Percentiles rank a stretch among this genome's conserved stretches.
Evolutionary conservation across 2,888 invertebrate genomes (phyloP).

Genomic region (Apodemia duryi): DNA sequence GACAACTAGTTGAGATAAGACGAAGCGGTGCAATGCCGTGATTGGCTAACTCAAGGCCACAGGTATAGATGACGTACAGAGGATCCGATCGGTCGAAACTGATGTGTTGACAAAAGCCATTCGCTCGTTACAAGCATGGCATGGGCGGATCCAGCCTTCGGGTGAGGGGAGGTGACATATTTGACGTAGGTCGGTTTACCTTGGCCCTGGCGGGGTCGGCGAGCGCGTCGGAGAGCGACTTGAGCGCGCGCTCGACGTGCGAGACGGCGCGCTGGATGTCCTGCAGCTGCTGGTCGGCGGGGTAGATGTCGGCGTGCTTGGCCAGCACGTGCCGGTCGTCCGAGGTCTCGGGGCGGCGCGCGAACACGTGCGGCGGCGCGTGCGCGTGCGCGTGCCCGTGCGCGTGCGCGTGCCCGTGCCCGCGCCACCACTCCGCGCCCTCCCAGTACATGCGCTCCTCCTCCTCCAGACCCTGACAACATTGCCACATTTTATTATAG

Average conservation of each 20-base stretch:
- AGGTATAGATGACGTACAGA: no score
- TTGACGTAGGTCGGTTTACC: slow-evolving; percentile 70
- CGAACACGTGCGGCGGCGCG: slow-evolving; percentile 59
- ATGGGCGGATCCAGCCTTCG: no score
- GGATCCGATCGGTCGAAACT: no score
- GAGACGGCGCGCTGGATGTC: slow-evolving; percentile 95
- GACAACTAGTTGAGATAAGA: no score
- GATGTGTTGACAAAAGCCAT: no score
- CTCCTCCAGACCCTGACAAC: slow-evolving; percentile 81
- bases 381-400: slow-evolving; percentile 78
- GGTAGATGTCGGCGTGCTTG: slow-evolving; percentile 96
- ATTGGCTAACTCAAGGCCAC: no score
- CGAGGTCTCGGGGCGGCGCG: slow-evolving; percentile 92
- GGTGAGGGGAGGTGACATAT: no score
- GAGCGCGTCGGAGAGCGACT: slow-evolving; percentile 94
- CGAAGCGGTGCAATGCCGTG: no score
- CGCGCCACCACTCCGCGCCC: slow-evolving; percentile 81
- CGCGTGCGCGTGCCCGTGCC: slow-evolving; percentile 46
- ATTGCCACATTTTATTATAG: no score
- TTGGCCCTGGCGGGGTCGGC: slow-evolving; percentile 77
- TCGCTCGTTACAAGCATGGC: no score
- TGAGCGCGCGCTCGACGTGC: slow-evolving; percentile 95
- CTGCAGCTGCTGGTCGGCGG: slow-evolving; percentile 92
- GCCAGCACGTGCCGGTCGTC: slow-evolving; percentile 97
- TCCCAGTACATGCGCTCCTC: slow-evolving; percentile 94